A percentile compares a stretch with the other conserved stretches of the same genome.
Evolutionary conservation across 2,113 vertebrate species (phyloP).

Genomic region (Sinocyclocheilus maitianheensis): DNA sequence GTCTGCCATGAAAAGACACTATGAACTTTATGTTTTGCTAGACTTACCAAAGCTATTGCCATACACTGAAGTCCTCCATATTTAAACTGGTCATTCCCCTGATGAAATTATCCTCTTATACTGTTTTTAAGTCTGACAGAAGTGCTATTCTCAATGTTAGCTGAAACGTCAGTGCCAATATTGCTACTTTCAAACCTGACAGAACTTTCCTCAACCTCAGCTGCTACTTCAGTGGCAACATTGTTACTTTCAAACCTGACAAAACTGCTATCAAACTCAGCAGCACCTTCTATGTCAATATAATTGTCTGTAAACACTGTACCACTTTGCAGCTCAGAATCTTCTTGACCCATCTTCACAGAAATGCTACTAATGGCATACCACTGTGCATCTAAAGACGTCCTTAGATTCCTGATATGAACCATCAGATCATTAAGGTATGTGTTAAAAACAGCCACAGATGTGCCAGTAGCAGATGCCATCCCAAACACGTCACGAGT

Average conservation of each 20-base stretch:
- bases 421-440: neutral
- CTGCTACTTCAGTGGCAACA: no score
- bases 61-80: neutral
- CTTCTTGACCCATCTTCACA: neutral
- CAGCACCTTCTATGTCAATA: neutral
- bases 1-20: neutral
- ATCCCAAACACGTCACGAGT: no score
- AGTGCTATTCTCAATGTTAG: no score
- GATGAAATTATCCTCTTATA: neutral
- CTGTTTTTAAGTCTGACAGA: neutral
- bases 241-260: neutral
- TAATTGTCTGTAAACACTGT: neutral
- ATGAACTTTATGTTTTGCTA: neutral
- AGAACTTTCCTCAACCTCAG: neutral
- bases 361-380: neutral
- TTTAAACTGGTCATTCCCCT: neutral
- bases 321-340: neutral
- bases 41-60: neutral
- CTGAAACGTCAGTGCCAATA: no score
- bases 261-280: neutral
- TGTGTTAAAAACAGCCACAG: neutral
- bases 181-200: neutral
- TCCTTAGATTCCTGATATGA: neutral
- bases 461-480: no score
- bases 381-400: constrained; percentile 6